These are phyloP conservation scores for Hiodon alosoides DNA, from an alignment of 2,113 vertebrate genomes.

Conservation along the genomic window DNA sequence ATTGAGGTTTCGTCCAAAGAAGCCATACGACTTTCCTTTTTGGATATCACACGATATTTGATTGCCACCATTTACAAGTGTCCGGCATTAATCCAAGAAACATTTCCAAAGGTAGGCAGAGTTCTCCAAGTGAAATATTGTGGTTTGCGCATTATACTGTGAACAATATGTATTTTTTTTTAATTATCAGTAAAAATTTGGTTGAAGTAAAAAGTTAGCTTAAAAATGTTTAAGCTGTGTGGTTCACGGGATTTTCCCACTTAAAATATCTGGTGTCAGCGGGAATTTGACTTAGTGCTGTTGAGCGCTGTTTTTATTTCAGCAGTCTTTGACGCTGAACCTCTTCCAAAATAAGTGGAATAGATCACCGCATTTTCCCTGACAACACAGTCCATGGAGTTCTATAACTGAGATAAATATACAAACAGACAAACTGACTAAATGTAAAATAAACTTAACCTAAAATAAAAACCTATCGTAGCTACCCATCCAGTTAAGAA, in stretches of 20 bases:
- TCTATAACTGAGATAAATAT: too few species aligned
- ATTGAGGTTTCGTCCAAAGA: neutral
- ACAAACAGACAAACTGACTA: too few species aligned
- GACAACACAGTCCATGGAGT: too few species aligned
- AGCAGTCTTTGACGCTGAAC: neutral
- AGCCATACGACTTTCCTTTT: neutral
- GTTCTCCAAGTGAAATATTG: neutral
- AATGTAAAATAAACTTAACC: too few species aligned
- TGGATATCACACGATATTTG: slow-evolving; percentile 8
- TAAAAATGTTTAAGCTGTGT: neutral
- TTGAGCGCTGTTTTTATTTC: neutral
- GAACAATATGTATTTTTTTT: neutral
- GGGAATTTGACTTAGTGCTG: neutral
- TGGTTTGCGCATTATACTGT: neutral
- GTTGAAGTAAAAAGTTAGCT: neutral
- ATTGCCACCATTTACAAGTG: neutral
- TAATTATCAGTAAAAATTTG: neutral
- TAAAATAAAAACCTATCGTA: too few species aligned
- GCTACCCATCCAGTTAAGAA: too few species aligned
- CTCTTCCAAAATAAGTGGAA: neutral
- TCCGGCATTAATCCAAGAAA: slow-evolving; percentile 15
- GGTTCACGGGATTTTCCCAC: too few species aligned
- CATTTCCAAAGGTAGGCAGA: slow-evolving; percentile 27
- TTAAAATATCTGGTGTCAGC: neutral
- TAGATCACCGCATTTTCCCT: too few species aligned